Evolutionary conservation across 2,797 vertebrate species (phyloP).

Genomic region (Syncerus caffer): DNA sequence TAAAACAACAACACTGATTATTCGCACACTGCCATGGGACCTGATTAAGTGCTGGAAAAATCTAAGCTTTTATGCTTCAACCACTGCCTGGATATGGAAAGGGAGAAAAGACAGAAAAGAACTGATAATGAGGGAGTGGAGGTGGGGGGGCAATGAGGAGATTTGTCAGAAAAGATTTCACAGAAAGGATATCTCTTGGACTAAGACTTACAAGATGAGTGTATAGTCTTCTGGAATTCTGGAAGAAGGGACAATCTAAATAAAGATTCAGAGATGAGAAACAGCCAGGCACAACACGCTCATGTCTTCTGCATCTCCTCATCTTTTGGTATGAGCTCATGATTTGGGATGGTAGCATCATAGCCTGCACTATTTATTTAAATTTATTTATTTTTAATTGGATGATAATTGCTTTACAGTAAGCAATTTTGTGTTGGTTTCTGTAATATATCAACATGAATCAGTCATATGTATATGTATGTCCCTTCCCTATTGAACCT

Average conservation of each 20-base stretch:
- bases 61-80: not conserved
- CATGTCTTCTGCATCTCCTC: not conserved
- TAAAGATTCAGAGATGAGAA: not conserved
- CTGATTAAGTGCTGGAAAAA: not conserved
- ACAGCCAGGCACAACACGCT: accelerated
- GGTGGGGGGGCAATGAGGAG: not conserved
- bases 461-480: not conserved
- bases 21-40: not conserved
- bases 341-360: not conserved
- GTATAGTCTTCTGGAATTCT: not conserved
- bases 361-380: not conserved
- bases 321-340: not conserved
- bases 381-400: not conserved
- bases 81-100: not conserved
- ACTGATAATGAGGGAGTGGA: not conserved
- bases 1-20: not conserved
- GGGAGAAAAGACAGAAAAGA: not conserved
- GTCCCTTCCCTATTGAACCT: not conserved
- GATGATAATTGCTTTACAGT: not conserved
- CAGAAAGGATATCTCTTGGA: not conserved
- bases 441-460: not conserved
- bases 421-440: not conserved
- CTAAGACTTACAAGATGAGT: not conserved
- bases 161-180: not conserved
- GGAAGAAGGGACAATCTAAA: not conserved